Evolutionary conservation across 37 sponge, comb jelly and placozoan species (phyloP).

Genomic region (Theonella swinhoei): DNA sequence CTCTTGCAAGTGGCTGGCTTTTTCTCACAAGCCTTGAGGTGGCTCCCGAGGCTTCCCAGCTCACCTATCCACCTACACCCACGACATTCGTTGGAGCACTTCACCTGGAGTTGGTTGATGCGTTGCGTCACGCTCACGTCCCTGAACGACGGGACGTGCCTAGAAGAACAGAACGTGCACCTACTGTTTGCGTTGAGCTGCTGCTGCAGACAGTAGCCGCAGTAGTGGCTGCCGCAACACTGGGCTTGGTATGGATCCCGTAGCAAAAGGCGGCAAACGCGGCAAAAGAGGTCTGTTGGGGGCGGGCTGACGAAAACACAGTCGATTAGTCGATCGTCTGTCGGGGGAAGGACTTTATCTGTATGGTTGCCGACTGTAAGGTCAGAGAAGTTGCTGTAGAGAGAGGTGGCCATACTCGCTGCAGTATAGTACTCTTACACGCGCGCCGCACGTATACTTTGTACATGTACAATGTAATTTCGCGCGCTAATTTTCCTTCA

Average conservation of each 20-base stretch:
- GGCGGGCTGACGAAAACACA: constrained; percentile 1
- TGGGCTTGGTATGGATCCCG: constrained; percentile 8
- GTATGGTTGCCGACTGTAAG: too few relatives aligned
- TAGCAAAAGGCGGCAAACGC: constrained; percentile 1
- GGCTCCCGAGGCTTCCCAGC: not conserved
- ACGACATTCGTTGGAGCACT: not conserved
- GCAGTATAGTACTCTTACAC: too few relatives aligned
- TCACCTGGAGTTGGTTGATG: not conserved
- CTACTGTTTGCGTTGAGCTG: not conserved
- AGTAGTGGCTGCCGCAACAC: constrained; percentile 25
- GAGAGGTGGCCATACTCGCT: too few relatives aligned
- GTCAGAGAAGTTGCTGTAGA: too few relatives aligned
- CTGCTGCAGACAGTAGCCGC: not conserved
- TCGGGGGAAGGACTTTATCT: too few relatives aligned
- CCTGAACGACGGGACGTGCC: not conserved
- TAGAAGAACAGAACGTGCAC: not conserved
- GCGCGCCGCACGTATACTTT: too few relatives aligned
- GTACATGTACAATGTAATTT: too few relatives aligned
- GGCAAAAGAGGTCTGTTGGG: not conserved
- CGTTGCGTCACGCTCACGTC: not conserved
- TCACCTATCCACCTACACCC: constrained; percentile 15
- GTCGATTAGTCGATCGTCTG: too few relatives aligned
- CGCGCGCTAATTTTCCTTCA: too few relatives aligned
- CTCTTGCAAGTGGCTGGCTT: not conserved
- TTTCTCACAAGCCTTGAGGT: not conserved